phyloP scores from a whole-genome alignment of 2,113 vertebrate species.

The Reinhardtius hippoglossoides region DNA sequence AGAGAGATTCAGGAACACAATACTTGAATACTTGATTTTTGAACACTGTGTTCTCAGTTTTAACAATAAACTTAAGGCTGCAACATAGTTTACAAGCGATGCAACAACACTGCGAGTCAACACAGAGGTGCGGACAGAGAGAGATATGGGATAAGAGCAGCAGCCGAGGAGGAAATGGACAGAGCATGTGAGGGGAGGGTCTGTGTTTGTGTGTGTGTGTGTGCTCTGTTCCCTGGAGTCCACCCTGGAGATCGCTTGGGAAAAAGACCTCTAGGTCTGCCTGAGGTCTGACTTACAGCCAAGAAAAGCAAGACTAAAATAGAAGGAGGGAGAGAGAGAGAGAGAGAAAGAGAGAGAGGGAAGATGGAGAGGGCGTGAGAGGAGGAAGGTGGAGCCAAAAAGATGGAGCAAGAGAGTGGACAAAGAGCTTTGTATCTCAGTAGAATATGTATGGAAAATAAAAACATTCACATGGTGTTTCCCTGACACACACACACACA shows the following conservation, averaged over 20 bases:
- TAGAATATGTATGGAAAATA: conserved; percentile 88
- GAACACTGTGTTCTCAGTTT: conserved; percentile 56
- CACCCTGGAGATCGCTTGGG: conserved; percentile 92
- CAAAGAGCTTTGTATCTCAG: conserved; percentile 91
- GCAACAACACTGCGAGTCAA: conserved; percentile 50
- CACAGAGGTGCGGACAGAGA: conserved; percentile 62
- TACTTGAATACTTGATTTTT: conserved; percentile 41
- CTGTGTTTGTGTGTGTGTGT: conserved; percentile 85
- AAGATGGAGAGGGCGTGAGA: conserved; percentile 70
- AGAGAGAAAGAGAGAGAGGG: conserved; percentile 35
- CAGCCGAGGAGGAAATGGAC: conserved; percentile 64
- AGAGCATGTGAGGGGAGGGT: conserved; percentile 58
- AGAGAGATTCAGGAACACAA: conserved; percentile 30
- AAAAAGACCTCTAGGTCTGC: conserved; percentile 94
- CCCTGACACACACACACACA: conserved; percentile 1
- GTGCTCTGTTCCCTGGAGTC: conserved; percentile 75
- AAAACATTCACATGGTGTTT: conserved; percentile 83
- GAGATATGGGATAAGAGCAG: conserved; percentile 55
- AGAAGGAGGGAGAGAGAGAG: conserved; percentile 77
- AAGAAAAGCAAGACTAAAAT: conserved; percentile 97
- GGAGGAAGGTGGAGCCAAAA: conserved; percentile 63
- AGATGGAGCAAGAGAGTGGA: conserved; percentile 75
- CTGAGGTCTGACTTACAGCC: conserved; percentile 88
- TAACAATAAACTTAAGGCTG: conserved; percentile 22
- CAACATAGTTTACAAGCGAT: conserved; percentile 30